Conservation (phyloP, 2,113 vertebrate species). For the Bos taurus region DNA sequence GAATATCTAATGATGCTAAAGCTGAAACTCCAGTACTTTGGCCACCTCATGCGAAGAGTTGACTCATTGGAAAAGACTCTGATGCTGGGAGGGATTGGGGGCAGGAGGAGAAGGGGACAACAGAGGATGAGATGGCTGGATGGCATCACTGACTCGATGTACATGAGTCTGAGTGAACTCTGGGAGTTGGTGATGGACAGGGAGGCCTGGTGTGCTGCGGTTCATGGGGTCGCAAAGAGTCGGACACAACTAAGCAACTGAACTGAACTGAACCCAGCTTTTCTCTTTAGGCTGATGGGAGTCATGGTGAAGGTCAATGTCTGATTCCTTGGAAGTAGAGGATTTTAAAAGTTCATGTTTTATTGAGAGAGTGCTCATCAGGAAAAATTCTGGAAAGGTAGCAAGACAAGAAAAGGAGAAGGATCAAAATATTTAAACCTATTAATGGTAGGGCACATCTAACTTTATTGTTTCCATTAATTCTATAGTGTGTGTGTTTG, state of each 20-base stretch:
- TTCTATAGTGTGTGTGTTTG: background rate
- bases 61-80: no score
- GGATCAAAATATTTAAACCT: background rate
- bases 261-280: background rate
- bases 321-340: background rate
- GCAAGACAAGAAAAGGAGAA: background rate
- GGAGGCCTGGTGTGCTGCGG: no score
- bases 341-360: background rate
- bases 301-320: background rate
- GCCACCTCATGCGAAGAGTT: no score
- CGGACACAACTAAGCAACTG: no score
- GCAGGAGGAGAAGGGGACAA: no score
- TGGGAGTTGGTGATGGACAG: no score
- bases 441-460: background rate
- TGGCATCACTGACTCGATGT: no score
- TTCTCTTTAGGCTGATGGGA: background rate
- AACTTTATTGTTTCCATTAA: conserved; percentile 8
- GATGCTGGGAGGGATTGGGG: no score
- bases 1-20: background rate
- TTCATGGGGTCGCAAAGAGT: no score
- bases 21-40: no score
- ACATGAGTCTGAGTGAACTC: no score
- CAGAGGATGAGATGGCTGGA: no score
- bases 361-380: background rate
- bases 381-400: background rate